Percentiles rank a stretch among this genome's conserved stretches.
phyloP scores from a whole-genome alignment of 2,797 vertebrate species.

The Pseudochirops corinnae region DNA sequence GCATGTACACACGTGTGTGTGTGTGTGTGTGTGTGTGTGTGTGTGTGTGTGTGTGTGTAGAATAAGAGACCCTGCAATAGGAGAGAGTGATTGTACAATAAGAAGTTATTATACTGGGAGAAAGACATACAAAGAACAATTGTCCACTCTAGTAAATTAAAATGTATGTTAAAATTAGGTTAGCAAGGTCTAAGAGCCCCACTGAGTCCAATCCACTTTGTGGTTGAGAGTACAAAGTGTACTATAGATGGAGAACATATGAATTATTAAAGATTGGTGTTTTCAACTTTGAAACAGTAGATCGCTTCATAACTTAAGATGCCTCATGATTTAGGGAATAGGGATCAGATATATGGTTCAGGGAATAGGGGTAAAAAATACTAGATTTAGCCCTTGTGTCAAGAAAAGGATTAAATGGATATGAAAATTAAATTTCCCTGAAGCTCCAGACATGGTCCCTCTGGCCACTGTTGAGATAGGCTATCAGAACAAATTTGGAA shows the following conservation, averaged over 20 bases:
- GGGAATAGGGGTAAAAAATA: background rate
- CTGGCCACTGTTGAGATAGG: slow-evolving; percentile 7
- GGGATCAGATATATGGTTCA: background rate
- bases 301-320: slow-evolving; percentile 25
- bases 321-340: background rate
- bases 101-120: slow-evolving; percentile 24
- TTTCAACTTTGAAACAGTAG: background rate
- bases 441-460: background rate
- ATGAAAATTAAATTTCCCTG: background rate
- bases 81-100: background rate
- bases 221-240: background rate
- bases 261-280: background rate
- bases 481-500: background rate
- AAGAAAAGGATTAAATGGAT: background rate
- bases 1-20: background rate
- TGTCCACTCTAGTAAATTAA: slow-evolving; percentile 14
- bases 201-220: background rate
- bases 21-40: background rate
- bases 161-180: background rate
- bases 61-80: background rate
- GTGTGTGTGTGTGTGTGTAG: background rate
- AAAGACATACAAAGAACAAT: background rate
- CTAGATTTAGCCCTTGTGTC: background rate
- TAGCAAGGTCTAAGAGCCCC: slow-evolving; percentile 11
- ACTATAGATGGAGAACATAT: background rate